Evolutionary conservation across 2,888 invertebrate genomes (phyloP).

Genomic region (Fabriciana adippe): DNA sequence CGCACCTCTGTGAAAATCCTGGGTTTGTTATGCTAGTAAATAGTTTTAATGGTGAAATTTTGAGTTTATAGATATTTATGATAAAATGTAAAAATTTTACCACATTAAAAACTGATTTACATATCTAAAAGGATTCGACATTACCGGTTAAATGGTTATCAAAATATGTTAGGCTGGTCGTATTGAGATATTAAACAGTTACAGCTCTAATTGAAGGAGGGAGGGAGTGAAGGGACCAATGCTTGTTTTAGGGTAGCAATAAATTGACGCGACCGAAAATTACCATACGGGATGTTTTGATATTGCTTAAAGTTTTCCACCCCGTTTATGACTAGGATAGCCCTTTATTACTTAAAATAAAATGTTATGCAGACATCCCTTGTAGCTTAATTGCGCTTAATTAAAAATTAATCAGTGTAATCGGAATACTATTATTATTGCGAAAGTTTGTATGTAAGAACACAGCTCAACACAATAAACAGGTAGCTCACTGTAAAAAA

Average conservation of each 20-base stretch:
- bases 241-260: slow-evolving; percentile 76
- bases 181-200: slow-evolving; percentile 67
- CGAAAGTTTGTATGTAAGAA: no score
- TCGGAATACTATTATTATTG: background rate
- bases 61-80: background rate
- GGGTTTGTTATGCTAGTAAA: slow-evolving; percentile 12
- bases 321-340: slow-evolving; percentile 22
- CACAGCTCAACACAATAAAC: no score
- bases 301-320: slow-evolving; percentile 64
- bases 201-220: slow-evolving; percentile 66
- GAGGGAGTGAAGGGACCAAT: slow-evolving; percentile 60
- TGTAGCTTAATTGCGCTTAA: background rate
- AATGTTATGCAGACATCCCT: background rate
- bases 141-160: slow-evolving; percentile 48
- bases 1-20: slow-evolving; percentile 11
- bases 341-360: slow-evolving; percentile 16
- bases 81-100: no score
- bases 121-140: no score
- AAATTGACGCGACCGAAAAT: slow-evolving; percentile 76
- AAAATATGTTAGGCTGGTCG: slow-evolving; percentile 43
- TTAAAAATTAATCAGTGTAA: slow-evolving; percentile 6
- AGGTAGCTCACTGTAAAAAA: no score
- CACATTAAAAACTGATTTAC: no score
- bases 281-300: slow-evolving; percentile 70
- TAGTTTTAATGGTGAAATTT: slow-evolving; percentile 3